Evolutionary conservation across 2,113 vertebrate species (phyloP).

Genomic region (Tympanuchus pallidicinctus): DNA sequence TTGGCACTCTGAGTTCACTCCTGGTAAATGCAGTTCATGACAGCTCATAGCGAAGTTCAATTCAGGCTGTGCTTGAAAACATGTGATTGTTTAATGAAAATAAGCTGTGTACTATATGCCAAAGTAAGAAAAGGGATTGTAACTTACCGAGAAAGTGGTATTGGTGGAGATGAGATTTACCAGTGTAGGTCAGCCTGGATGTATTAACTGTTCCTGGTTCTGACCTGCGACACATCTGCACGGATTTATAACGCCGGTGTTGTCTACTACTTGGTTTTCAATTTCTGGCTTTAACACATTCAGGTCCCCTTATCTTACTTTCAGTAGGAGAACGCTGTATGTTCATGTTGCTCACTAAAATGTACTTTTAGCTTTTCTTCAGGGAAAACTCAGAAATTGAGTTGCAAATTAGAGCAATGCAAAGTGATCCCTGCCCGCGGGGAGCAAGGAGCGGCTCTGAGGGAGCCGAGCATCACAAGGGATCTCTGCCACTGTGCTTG

Average conservation of each 20-base stretch:
- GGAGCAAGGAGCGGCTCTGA: not conserved
- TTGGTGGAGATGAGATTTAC: not conserved
- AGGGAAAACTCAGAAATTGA: constrained; percentile 71
- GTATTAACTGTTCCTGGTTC: not conserved
- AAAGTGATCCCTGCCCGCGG: constrained; percentile 36
- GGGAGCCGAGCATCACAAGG: constrained; percentile 2
- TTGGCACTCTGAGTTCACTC: not conserved
- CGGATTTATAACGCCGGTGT: not conserved
- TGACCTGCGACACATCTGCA: not conserved
- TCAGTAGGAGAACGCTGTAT: constrained; percentile 25
- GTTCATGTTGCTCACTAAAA: constrained; percentile 39
- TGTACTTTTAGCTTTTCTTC: constrained; percentile 68
- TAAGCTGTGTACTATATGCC: constrained; percentile 8
- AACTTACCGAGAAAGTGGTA: not conserved
- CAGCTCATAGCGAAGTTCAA: not conserved
- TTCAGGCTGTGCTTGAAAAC: constrained; percentile 21
- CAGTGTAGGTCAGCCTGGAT: not conserved
- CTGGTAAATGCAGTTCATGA: not conserved
- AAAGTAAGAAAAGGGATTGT: constrained; percentile 29
- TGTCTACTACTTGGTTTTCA: constrained; percentile 5
- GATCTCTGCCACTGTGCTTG: constrained; percentile 64
- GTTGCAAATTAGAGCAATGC: constrained; percentile 56
- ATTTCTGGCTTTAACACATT: constrained; percentile 55
- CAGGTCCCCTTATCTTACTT: constrained; percentile 36
- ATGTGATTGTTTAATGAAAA: constrained; percentile 3